Evolutionary conservation across 2,113 vertebrate species (phyloP), one percentile per base, ranked within the genome.

Genomic region (Micronycteris hirsuta): DNA sequence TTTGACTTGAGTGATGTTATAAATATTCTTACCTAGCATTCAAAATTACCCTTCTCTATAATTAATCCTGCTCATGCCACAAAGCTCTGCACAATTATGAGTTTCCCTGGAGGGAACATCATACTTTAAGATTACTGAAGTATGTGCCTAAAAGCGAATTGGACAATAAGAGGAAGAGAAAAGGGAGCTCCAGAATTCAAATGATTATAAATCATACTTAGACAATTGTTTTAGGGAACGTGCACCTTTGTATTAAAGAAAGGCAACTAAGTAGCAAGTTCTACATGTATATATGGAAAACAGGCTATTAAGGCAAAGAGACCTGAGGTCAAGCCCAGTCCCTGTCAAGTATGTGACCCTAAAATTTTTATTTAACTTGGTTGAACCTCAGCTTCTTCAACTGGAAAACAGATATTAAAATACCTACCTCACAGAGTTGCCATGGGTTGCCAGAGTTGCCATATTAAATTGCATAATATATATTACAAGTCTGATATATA

Each of bases 41-140:
- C 54, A n/a, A 91, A 95, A 80, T 93, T 94, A 89, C 43, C 33
- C 12, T 83, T 96, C n/a, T 86, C 31, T n/a, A 28, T 96, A 93
- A 96, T 91, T 86, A 92, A 91, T 91, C 28, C 47, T 96, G 16
- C 31, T 88, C 19, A 89, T 89, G 43, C 49, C 43, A 93, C 52
- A n/a, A 91, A 94, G 49, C 49, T 82, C 65, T 86, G 49, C 52
- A 85, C 33, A 97, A 89, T 96, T 96, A 85, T 38, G 26, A 65
- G 95, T 94, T 91, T 91, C 67, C 61, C 33, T 93, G 15, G 31
- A 65, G 68, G 19, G 31, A 91, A 87, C 14, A 65, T 8, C 20
- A 1, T 36, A 28, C 54, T 92, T 91, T 41, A 78, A 45, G 7
- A 91, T 65, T 70, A 77, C 5, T 52, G 24, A 4, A 85, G 61